These are phyloP conservation scores for Temnothorax nylanderi DNA, from an alignment of 1,140 invertebrate species.

Conservation along the genomic window DNA sequence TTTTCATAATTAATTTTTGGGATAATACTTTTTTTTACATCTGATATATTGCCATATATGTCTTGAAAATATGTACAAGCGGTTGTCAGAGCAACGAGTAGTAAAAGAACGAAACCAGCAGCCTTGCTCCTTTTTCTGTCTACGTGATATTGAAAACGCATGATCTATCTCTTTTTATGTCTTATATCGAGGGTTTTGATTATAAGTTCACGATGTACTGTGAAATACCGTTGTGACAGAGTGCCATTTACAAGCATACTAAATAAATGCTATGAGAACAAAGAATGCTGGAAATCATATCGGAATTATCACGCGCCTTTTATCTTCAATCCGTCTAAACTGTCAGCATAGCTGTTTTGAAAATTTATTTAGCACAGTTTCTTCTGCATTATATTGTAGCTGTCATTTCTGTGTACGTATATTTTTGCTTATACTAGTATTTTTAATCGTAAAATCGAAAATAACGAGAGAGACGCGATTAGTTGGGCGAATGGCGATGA, in stretches of 20 bases:
- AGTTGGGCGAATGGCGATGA: background rate
- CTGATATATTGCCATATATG: background rate
- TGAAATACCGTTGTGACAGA: background rate
- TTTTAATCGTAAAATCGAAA: background rate
- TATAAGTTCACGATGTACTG: background rate
- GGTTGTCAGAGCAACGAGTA: background rate
- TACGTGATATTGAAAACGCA: background rate
- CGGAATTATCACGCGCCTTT: background rate
- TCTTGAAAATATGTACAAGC: background rate
- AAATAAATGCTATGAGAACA: background rate
- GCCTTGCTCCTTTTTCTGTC: background rate
- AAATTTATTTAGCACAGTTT: background rate
- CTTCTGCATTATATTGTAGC: background rate
- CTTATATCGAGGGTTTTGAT: background rate
- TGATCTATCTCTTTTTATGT: background rate
- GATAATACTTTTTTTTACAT: background rate
- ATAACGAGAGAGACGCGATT: background rate
- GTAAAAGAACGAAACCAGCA: background rate
- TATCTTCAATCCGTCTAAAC: background rate
- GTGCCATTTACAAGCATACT: slow-evolving; percentile 1
- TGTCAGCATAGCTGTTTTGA: background rate
- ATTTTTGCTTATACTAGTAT: background rate
- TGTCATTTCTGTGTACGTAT: background rate
- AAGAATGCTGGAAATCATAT: background rate
- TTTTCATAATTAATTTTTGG: background rate